These are phyloP conservation scores for Hirudo medicinalis DNA, from an alignment of 1,140 invertebrate genomes.

Conservation along the genomic window DNA sequence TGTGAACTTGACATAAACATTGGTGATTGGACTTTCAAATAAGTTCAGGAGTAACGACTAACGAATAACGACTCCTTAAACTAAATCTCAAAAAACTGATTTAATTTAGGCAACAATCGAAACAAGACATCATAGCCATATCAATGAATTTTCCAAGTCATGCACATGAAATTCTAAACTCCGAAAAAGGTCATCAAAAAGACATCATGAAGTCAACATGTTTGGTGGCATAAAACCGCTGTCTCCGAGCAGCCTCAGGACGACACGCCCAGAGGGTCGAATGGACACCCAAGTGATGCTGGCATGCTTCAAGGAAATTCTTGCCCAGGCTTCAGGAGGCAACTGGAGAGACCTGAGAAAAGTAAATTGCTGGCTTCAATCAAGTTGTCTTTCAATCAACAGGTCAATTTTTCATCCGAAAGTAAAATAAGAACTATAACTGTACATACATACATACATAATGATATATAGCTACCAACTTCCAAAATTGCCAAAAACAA, in stretches of 20 bases:
- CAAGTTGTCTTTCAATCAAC: slow-evolving; percentile 17
- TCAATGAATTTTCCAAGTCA: no score
- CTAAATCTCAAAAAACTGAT: no score
- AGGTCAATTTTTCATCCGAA: background rate
- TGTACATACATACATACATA: no score
- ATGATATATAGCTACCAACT: no score
- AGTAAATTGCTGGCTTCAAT: slow-evolving; percentile 17
- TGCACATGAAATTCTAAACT: background rate
- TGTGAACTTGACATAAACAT: no score
- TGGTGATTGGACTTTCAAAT: no score
- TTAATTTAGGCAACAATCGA: no score
- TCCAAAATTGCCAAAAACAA: no score
- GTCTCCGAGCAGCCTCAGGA: slow-evolving; percentile 66
- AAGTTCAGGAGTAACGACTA: no score
- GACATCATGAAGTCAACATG: slow-evolving; percentile 40
- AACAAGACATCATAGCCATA: no score
- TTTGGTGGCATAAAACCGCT: slow-evolving; percentile 70
- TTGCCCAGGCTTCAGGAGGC: slow-evolving; percentile 86
- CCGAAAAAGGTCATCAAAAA: background rate
- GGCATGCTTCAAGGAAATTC: slow-evolving; percentile 75
- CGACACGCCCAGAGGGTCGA: slow-evolving; percentile 68
- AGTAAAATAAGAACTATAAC: no score
- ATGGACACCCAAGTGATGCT: slow-evolving; percentile 85
- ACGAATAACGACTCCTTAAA: no score
- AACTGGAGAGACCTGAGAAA: slow-evolving; percentile 80